Evolutionary conservation across 2,113 vertebrate species (phyloP).

Genomic region (Isichthys henryi): DNA sequence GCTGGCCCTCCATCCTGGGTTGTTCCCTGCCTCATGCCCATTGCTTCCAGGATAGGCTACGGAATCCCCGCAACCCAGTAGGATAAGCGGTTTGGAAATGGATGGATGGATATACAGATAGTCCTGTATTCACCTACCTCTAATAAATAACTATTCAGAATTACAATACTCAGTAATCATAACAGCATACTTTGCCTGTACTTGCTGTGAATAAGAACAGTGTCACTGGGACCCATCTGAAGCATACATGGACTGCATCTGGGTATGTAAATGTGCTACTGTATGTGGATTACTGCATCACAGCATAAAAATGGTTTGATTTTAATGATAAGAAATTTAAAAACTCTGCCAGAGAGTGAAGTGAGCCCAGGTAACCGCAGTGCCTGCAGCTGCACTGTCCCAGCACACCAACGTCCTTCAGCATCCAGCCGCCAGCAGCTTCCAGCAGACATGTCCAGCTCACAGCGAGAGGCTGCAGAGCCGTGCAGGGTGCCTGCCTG

Average conservation of each 20-base stretch:
- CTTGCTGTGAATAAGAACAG: not conserved
- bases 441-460: slow-evolving; percentile 11
- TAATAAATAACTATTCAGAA: not conserved
- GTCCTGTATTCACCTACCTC: not conserved
- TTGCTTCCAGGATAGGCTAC: too few species aligned
- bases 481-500: not conserved
- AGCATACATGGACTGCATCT: not conserved
- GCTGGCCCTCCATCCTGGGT: too few species aligned
- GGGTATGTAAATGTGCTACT: not conserved
- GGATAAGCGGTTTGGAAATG: too few species aligned
- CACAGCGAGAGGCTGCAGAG: slow-evolving; percentile 3
- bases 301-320: not conserved
- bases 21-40: too few species aligned
- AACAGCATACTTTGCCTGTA: not conserved
- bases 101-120: too few species aligned
- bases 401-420: not conserved
- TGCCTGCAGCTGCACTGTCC: not conserved
- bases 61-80: too few species aligned
- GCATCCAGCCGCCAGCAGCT: not conserved
- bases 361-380: not conserved
- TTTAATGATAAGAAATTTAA: not conserved
- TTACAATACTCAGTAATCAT: not conserved
- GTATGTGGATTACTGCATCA: not conserved
- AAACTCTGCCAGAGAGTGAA: not conserved
- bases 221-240: not conserved